Conservation (phyloP, 2,113 vertebrate genomes). For the Syrrhaptes paradoxus region DNA sequence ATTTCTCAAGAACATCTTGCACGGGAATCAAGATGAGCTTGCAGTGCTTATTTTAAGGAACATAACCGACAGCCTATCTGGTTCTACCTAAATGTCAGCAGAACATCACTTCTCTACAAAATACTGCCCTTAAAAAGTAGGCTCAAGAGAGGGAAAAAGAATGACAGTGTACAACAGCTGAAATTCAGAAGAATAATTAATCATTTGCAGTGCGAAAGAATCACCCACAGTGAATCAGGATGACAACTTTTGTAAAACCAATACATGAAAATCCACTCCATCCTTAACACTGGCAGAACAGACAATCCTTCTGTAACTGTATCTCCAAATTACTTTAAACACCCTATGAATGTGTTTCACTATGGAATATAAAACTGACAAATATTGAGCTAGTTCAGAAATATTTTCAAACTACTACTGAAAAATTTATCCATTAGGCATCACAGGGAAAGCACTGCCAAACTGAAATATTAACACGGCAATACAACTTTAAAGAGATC, state of each 20-base stretch:
- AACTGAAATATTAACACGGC: not conserved
- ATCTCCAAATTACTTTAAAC: not conserved
- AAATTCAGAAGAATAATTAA: not conserved
- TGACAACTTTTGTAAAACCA: not conserved
- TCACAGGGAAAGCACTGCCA: not conserved
- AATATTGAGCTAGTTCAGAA: not conserved
- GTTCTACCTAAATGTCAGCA: not conserved
- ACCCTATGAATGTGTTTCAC: not conserved
- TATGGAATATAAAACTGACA: not conserved
- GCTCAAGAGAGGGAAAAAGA: not conserved
- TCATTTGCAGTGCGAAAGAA: not conserved
- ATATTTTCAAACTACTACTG: not conserved
- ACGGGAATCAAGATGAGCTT: not conserved
- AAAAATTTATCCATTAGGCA: not conserved
- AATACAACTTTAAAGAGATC: not conserved
- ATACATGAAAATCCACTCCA: not conserved
- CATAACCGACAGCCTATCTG: not conserved
- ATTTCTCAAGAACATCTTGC: not conserved
- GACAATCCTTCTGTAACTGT: not conserved
- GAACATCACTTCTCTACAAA: not conserved
- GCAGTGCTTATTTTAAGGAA: not conserved
- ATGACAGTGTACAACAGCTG: not conserved
- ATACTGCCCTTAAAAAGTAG: not conserved
- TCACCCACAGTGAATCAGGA: not conserved
- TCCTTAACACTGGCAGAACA: not conserved